These are phyloP conservation scores for Saccostrea echinata DNA, from an alignment of 1,140 invertebrate species.

Conservation along the genomic window DNA sequence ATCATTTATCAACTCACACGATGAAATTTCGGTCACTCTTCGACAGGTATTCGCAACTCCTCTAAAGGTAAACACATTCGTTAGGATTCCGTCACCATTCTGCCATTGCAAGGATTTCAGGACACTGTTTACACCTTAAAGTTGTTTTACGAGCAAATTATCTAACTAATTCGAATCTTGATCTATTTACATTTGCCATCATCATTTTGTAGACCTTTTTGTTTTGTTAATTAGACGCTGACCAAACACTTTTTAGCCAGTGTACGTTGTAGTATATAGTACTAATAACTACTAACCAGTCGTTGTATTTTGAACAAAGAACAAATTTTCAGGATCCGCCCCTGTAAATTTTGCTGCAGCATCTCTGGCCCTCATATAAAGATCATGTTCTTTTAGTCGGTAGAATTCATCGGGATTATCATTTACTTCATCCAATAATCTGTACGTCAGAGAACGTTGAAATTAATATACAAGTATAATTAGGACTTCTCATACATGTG, in stretches of 20 bases:
- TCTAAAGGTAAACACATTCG: not conserved
- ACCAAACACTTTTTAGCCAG: no score
- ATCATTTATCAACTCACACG: not conserved
- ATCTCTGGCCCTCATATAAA: constrained; percentile 22
- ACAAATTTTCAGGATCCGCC: constrained; percentile 34
- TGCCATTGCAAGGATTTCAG: not conserved
- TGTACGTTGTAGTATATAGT: no score
- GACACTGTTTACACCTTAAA: constrained; percentile 21
- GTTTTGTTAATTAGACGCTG: no score
- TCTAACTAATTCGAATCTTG: no score
- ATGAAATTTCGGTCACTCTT: not conserved
- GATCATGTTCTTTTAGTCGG: not conserved
- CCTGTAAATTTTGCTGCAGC: constrained; percentile 20
- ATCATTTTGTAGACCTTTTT: no score
- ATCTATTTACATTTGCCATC: no score
- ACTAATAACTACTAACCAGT: constrained; percentile 8
- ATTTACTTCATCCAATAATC: constrained; percentile 21
- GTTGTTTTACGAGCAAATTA: no score
- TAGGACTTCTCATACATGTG: no score
- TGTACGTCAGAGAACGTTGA: not conserved
- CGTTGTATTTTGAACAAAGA: constrained; percentile 46
- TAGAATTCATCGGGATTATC: constrained; percentile 26
- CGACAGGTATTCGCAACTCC: not conserved
- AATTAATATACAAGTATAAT: no score
- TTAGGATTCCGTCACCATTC: not conserved